Conservation (phyloP, 1,140 invertebrate species). For the Protaetia brevitarsis region DNA sequence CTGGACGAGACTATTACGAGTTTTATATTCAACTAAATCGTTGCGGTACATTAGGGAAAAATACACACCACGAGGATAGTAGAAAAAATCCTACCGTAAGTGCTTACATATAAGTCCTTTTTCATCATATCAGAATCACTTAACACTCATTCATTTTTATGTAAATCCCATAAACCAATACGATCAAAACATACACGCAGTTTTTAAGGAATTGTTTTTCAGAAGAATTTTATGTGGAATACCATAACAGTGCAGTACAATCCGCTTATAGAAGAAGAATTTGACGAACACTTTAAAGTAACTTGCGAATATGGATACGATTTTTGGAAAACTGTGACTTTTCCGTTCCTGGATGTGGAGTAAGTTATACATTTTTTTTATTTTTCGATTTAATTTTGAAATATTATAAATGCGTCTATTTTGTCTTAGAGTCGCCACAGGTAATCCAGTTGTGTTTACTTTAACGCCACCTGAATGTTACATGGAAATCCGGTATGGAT, state of each 20-base stretch:
- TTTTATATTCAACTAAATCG: constrained; percentile 92
- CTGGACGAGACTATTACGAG: constrained; percentile 86
- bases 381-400: not conserved
- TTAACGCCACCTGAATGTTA: constrained; percentile 90
- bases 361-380: constrained; percentile 59
- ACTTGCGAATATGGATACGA: constrained; percentile 95
- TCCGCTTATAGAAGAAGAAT: constrained; percentile 88
- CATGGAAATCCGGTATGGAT: constrained; percentile 91
- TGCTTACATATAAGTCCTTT: too few relatives aligned
- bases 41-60: constrained; percentile 86
- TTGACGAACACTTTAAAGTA: constrained; percentile 94
- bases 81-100: constrained; percentile 80
- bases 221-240: constrained; percentile 96
- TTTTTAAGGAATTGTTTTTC: constrained; percentile 37
- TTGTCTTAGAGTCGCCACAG: constrained; percentile 76
- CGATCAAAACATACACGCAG: constrained; percentile 38
- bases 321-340: constrained; percentile 95
- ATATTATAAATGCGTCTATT: not conserved
- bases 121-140: not conserved
- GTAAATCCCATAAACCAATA: not conserved
- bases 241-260: constrained; percentile 94
- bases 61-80: constrained; percentile 79
- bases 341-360: constrained; percentile 92
- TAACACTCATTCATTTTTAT: not conserved
- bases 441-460: constrained; percentile 91